Percentiles rank a stretch among this genome's conserved stretches.
phyloP scores from a whole-genome alignment of 92 coral and sea anemone species.

The Micromussa lordhowensis region DNA sequence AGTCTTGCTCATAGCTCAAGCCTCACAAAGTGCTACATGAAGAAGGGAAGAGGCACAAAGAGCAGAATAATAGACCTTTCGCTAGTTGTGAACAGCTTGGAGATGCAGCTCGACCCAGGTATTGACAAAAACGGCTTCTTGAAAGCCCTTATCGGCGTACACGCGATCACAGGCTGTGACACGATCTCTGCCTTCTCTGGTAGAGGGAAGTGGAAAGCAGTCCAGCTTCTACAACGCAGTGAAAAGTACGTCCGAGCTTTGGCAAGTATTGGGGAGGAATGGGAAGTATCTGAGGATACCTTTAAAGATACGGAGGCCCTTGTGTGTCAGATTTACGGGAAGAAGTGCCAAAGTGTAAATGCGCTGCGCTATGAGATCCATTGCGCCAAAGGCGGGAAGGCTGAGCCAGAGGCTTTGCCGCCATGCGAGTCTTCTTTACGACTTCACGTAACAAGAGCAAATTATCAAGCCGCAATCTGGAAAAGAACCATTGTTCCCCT shows the following conservation, averaged over 20 bases:
- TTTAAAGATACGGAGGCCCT: conserved; percentile 45
- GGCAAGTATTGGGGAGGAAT: conserved; percentile 36
- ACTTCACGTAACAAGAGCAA: conserved; percentile 38
- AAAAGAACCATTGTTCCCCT: conserved; percentile 30
- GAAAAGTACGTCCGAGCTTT: conserved; percentile 45
- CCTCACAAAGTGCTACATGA: no score
- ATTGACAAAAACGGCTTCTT: conserved; percentile 37
- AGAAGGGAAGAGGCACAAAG: no score
- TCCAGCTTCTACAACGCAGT: conserved; percentile 48
- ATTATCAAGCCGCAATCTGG: conserved; percentile 67
- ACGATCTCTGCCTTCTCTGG: conserved; percentile 66
- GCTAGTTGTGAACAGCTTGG: conserved; percentile 19
- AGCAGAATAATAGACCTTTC: conserved; percentile 70
- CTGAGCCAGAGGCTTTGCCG: conserved; percentile 46
- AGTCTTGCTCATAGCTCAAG: no score
- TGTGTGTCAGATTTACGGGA: conserved; percentile 48
- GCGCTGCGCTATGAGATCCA: conserved; percentile 9
- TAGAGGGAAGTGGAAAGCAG: conserved; percentile 63
- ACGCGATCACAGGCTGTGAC: conserved; percentile 70
- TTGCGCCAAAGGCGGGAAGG: conserved; percentile 36
- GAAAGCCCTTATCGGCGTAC: conserved; percentile 54
- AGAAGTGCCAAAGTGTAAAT: conserved; percentile 47
- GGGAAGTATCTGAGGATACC: conserved; percentile 51
- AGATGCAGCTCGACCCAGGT: conserved; percentile 38
- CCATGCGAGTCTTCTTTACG: conserved; percentile 55